phyloP scores from a whole-genome alignment of 1,140 invertebrate species.

The Ephestia elutella region DNA sequence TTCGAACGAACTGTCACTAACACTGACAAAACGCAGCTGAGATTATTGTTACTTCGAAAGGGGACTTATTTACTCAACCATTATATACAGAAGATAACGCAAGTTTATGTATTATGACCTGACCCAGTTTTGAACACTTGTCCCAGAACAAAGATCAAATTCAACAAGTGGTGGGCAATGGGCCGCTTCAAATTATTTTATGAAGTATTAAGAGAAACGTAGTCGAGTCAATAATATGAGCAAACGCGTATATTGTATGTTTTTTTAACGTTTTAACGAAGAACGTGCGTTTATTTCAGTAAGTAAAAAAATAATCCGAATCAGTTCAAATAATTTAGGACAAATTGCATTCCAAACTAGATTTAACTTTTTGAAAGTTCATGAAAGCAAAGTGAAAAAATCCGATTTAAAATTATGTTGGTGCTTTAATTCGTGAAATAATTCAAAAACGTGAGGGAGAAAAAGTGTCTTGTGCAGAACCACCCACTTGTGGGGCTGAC shows the following conservation, averaged over 20 bases:
- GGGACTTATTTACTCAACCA: background rate
- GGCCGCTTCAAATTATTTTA: background rate
- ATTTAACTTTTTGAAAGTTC: too few species aligned
- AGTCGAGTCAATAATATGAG: background rate
- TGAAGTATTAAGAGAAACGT: background rate
- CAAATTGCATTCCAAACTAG: too few species aligned
- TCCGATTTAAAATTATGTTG: background rate
- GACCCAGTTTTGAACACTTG: slow-evolving; percentile 1
- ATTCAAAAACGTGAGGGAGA: slow-evolving; percentile 18
- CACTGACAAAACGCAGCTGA: background rate
- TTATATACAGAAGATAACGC: background rate
- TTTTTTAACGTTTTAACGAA: too few species aligned
- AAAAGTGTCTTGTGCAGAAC: slow-evolving; percentile 40
- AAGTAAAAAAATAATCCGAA: too few species aligned
- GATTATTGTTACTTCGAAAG: background rate
- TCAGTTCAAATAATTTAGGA: too few species aligned
- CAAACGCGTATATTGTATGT: too few species aligned
- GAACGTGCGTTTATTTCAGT: too few species aligned
- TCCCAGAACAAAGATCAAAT: slow-evolving; percentile 11
- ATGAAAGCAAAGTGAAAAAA: too few species aligned
- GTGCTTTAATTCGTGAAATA: slow-evolving; percentile 2
- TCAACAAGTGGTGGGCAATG: slow-evolving; percentile 24
- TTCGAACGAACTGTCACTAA: background rate
- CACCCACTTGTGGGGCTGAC: slow-evolving; percentile 34
- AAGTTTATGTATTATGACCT: slow-evolving; percentile 2